Evolutionary conservation across 2,113 vertebrate genomes (phyloP), one percentile per base, ranked within the genome.

Genomic region (Limnothrissa miodon): DNA sequence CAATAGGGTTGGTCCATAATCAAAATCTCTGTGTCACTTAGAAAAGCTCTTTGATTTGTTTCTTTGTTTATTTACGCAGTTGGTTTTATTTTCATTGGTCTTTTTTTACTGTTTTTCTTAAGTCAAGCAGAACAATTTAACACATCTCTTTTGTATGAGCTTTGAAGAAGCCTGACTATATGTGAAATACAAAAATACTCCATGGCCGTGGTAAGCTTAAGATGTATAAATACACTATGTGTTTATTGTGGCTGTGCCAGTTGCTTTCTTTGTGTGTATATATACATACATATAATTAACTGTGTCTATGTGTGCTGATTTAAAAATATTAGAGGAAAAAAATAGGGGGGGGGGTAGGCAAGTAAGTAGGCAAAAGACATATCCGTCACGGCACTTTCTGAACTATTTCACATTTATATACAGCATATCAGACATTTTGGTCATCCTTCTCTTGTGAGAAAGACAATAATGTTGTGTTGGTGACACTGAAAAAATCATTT

Each of bases 81-180:
- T 8, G 79, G 92, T 93, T 93, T 6, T 44, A 81, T 80, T n/a
- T 23, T 13, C n/a, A 80, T 84, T 84, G 21, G 21, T 87, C 56
- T 82, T 87, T 94, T 94, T 93, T 91, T 95, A 95, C 94, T 96
- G 96, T 94, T 94, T 97, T 96, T 96, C 94, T 95, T 95, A 95
- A 95, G 93, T 92, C 93, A 84, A 95, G 92, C 94, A 90, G 93
- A 94, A 95, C 88, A 93, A 95, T 95, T 93, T 92, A 94, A 96
- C 93, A 93, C 93, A 94, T 94, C 93, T 94, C 93, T 96, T 95
- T 95, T 95, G 92, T 93, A 92, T 87, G 91, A 94, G 92, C 94
- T 94, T 90, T 88, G 91, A 90, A 90, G 86, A 90, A 92, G 93
- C 92, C 90, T 91, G 90, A 87, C 90, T 90, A 91, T 87, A 89